Evolutionary conservation across 37 sponge, comb jelly and placozoan genomes (phyloP).

Genomic region (Diacarnus erythraeanus): DNA sequence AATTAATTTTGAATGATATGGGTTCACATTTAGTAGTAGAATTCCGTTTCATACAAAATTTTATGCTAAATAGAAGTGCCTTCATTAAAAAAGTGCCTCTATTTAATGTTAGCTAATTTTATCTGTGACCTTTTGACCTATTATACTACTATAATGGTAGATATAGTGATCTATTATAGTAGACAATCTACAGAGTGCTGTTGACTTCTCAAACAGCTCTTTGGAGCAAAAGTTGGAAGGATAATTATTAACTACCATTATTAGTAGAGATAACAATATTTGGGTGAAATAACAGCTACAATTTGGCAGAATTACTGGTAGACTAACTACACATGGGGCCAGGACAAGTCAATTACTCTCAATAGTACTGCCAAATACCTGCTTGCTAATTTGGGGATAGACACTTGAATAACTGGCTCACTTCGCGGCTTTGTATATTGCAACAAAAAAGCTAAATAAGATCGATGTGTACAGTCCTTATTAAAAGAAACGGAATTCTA

Average conservation of each 20-base stretch:
- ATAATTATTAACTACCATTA: too few species aligned
- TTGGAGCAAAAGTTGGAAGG: too few species aligned
- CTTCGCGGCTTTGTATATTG: neutral
- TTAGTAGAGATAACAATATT: too few species aligned
- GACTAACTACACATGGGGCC: neutral
- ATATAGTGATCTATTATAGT: too few species aligned
- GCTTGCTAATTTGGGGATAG: neutral
- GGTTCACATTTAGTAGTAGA: conserved; percentile 1
- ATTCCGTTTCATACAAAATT: conserved; percentile 54
- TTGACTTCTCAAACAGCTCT: too few species aligned
- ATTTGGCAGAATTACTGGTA: conserved; percentile 10
- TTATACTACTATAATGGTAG: too few species aligned
- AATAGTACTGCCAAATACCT: conserved; percentile 32
- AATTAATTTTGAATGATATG: neutral
- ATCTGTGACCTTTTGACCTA: too few species aligned
- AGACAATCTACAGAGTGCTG: too few species aligned
- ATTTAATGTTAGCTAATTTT: too few species aligned
- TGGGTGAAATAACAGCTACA: too few species aligned
- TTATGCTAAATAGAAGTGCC: too few species aligned
- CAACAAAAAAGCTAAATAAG: neutral
- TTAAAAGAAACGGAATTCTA: conserved; percentile 39
- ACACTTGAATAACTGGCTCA: neutral
- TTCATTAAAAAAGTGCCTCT: too few species aligned
- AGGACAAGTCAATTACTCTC: conserved; percentile 25
- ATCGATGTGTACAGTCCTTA: neutral